Percentiles rank a stretch among this genome's conserved stretches.
Conservation (phyloP, 2,888 invertebrate genomes). For the Perithous albicinctus region DNA sequence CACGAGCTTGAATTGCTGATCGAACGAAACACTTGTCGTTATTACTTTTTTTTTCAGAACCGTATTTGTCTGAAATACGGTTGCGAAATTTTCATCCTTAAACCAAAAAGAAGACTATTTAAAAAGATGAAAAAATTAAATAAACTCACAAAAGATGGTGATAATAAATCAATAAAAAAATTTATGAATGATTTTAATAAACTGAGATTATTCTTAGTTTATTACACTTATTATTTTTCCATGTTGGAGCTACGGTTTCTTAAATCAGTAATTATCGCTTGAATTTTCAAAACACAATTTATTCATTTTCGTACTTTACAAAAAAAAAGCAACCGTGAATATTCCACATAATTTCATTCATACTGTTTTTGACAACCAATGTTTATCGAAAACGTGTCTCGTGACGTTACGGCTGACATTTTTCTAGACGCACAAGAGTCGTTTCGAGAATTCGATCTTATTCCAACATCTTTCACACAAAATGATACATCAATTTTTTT, state of each 20-base stretch:
- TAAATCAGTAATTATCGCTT: no score
- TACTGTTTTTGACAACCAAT: not conserved
- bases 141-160: not conserved
- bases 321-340: no score
- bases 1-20: not conserved
- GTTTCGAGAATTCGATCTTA: not conserved
- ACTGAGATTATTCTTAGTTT: not conserved
- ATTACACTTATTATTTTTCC: not conserved
- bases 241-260: not conserved
- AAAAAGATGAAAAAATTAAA: no score
- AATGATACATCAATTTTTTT: no score
- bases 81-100: no score
- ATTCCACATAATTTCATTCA: not conserved
- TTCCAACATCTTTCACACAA: conserved; percentile 9
- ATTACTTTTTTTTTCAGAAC: no score
- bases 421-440: not conserved
- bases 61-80: no score
- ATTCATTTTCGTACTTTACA: not conserved
- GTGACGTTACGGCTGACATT: not conserved
- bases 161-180: not conserved
- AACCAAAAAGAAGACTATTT: no score
- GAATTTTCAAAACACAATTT: not conserved
- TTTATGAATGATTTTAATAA: not conserved
- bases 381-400: not conserved
- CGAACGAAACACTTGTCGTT: not conserved